Percentiles rank a stretch among this genome's conserved stretches.
Evolutionary conservation across 2,797 vertebrate species (phyloP).

Genomic region (Cynopterus sphinx): DNA sequence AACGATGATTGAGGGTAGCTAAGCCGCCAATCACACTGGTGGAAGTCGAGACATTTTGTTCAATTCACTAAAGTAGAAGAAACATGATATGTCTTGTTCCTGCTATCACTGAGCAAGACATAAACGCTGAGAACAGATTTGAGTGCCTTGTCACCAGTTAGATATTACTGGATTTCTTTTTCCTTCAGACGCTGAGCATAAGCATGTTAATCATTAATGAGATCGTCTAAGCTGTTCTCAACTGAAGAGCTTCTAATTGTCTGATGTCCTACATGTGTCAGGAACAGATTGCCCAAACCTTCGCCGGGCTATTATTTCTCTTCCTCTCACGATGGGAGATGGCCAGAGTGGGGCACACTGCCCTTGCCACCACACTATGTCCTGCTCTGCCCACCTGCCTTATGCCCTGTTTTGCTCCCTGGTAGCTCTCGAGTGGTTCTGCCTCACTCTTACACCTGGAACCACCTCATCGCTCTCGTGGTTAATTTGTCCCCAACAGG

Average conservation of each 20-base stretch:
- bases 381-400: background rate
- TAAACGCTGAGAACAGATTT: background rate
- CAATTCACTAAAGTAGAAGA: background rate
- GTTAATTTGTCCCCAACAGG: background rate
- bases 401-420: background rate
- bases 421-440: background rate
- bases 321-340: background rate
- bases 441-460: background rate
- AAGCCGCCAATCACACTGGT: background rate
- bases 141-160: background rate
- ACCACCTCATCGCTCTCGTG: background rate
- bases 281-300: background rate
- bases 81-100: background rate
- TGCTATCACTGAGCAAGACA: background rate
- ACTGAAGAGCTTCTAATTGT: background rate
- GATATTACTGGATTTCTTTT: background rate
- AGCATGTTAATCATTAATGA: background rate
- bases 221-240: background rate
- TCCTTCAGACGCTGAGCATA: background rate
- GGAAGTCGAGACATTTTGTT: background rate
- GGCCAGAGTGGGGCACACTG: background rate
- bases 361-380: background rate
- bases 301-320: background rate
- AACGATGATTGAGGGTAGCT: background rate
- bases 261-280: background rate